phyloP scores from a whole-genome alignment of 35 echinoderm and acorn worm species.

The Strongylocentrotus purpuratus region DNA sequence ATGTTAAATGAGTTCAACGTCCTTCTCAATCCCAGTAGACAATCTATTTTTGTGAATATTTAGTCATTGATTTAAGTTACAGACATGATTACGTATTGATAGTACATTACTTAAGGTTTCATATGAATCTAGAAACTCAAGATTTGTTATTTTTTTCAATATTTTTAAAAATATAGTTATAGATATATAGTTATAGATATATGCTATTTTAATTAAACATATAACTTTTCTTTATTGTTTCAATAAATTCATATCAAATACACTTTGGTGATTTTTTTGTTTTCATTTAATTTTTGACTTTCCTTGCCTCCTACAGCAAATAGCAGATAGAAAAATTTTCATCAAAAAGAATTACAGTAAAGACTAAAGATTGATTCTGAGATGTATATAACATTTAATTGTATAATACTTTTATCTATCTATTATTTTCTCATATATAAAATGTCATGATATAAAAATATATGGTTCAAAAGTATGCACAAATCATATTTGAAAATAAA shows the following conservation, averaged over 20 bases:
- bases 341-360: not conserved
- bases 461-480: not conserved
- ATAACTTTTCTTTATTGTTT: not conserved
- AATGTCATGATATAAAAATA: not conserved
- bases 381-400: not conserved
- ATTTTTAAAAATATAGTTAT: not conserved
- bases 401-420: not conserved
- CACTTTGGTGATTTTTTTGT: not conserved
- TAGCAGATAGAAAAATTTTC: not conserved
- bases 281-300: not conserved
- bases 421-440: not conserved
- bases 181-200: too few species aligned
- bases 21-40: not conserved
- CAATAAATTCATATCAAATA: not conserved
- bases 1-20: too few species aligned
- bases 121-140: not conserved
- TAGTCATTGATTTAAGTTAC: not conserved
- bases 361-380: not conserved
- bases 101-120: not conserved
- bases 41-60: not conserved
- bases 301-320: too few species aligned
- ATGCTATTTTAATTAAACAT: not conserved
- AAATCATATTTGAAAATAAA: not conserved
- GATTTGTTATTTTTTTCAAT: not conserved
- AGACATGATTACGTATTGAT: not conserved